phyloP scores from a whole-genome alignment of 2,113 vertebrate species.

The Prunella fulvescens region DNA sequence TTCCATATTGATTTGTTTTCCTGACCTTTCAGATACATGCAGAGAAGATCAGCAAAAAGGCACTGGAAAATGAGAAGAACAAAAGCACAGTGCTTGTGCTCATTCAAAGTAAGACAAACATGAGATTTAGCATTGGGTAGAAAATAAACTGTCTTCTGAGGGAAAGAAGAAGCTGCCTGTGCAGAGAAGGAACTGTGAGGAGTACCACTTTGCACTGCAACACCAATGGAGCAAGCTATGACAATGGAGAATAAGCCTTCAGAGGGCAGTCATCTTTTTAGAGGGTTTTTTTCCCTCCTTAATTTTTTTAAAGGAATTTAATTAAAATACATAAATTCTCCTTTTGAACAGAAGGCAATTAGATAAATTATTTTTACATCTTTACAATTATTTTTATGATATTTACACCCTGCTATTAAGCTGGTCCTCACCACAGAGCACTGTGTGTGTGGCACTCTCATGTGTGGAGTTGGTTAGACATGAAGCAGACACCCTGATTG shows the following conservation, averaged over 20 bases:
- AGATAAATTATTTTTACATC: not conserved
- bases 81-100: not conserved
- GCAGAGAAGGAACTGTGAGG: not conserved
- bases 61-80: constrained; percentile 18
- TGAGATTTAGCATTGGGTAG: not conserved
- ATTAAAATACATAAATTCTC: not conserved
- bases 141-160: not conserved
- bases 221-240: rapidly evolving
- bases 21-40: constrained; percentile 65
- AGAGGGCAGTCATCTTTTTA: not conserved
- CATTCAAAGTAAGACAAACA: constrained; percentile 9
- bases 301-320: not conserved
- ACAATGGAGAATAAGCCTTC: not conserved
- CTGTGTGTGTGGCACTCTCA: not conserved
- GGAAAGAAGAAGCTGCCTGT: not conserved
- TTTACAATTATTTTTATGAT: not conserved
- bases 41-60: constrained; percentile 50
- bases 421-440: not conserved
- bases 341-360: not conserved
- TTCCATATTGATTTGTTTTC: constrained; percentile 65
- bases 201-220: not conserved
- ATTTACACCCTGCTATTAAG: not conserved
- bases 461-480: not conserved
- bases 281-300: no score
- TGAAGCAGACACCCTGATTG: not conserved